These are phyloP conservation scores for Acanthopleura granulata DNA, from an alignment of 2,888 invertebrate genomes.

Conservation along the genomic window DNA sequence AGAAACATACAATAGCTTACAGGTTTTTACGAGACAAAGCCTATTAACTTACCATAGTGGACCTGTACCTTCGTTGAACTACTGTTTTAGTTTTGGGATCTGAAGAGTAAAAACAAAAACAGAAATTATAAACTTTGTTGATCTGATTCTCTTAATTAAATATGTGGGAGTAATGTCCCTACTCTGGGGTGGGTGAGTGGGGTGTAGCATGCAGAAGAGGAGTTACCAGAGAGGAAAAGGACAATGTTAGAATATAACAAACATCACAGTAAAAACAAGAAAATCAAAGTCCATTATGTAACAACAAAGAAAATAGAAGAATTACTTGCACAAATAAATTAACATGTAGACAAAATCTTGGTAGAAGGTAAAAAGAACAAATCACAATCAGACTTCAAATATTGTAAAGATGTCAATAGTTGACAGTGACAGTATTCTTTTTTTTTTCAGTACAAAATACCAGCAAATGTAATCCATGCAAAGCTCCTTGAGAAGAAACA, in stretches of 20 bases:
- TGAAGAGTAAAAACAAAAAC: conserved; percentile 73
- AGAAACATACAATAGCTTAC: too few relatives aligned
- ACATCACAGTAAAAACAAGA: neutral
- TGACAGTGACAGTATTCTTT: too few relatives aligned
- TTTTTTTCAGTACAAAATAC: neutral
- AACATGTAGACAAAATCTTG: too few relatives aligned
- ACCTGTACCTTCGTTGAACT: conserved; percentile 96
- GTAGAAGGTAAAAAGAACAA: too few relatives aligned
- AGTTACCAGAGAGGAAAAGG: neutral
- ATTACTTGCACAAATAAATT: too few relatives aligned
- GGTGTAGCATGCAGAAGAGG: neutral
- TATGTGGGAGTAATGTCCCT: neutral
- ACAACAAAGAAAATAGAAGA: too few relatives aligned
- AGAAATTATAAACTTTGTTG: neutral
- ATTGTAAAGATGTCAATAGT: too few relatives aligned
- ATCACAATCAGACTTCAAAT: too few relatives aligned
- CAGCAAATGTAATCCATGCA: conserved; percentile 11
- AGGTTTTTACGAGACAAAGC: too few relatives aligned
- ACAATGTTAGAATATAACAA: conserved; percentile 6
- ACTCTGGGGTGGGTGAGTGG: neutral
- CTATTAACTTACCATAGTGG: conserved; percentile 89
- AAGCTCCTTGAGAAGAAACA: conserved; percentile 4
- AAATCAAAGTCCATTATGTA: too few relatives aligned
- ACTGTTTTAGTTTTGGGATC: conserved; percentile 98
- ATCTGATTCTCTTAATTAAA: too few relatives aligned